Evolutionary conservation across 2,797 vertebrate species (phyloP).

Genomic region (Phoebastria nigripes): DNA sequence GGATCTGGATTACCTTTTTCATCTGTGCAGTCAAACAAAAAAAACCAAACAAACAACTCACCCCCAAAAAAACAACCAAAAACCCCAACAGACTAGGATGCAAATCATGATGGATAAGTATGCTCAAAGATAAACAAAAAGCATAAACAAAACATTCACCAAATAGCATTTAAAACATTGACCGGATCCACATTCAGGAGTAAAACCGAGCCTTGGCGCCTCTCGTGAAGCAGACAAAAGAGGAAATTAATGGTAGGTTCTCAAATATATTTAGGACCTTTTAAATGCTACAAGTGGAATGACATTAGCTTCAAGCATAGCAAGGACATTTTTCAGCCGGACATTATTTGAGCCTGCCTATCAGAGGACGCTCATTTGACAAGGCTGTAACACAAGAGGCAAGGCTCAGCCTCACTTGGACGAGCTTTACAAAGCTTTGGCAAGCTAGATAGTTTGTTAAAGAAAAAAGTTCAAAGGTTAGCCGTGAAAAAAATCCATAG

Average conservation of each 20-base stretch:
- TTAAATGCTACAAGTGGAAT: background rate
- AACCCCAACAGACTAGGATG: background rate
- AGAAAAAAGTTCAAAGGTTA: constrained; percentile 6
- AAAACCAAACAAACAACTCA: background rate
- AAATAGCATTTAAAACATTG: background rate
- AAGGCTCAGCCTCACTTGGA: background rate
- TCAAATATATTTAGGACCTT: background rate
- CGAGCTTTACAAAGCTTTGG: background rate
- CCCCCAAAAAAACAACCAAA: background rate
- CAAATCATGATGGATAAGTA: background rate
- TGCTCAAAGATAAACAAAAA: background rate
- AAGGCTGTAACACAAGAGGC: background rate
- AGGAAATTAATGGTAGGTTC: background rate
- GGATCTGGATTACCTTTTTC: background rate
- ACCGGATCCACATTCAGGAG: background rate
- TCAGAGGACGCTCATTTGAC: background rate
- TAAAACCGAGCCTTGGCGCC: background rate
- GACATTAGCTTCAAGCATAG: background rate
- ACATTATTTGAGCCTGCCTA: background rate
- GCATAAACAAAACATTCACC: background rate
- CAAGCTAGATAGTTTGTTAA: background rate
- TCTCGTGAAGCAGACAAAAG: background rate
- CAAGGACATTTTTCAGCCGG: background rate
- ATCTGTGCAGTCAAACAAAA: background rate
- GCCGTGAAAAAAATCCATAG: background rate